Evolutionary conservation across 1,140 invertebrate species (phyloP), one percentile per base, ranked within the genome.

Genomic region (Matsumurasca onukii): DNA sequence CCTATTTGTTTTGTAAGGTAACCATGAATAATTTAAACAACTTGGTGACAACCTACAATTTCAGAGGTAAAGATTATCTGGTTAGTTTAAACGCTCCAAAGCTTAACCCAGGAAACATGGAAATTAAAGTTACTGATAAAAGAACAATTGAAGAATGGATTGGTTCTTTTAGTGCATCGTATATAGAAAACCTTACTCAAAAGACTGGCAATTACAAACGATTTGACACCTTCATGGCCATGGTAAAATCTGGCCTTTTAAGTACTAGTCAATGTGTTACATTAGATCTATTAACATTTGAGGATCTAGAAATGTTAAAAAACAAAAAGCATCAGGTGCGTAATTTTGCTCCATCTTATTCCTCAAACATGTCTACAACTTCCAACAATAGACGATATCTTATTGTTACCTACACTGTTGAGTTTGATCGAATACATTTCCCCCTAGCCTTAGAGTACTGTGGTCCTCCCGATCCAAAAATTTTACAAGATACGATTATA

Each of bases 371-470:
- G 17, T 49, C 66, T 55, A 31, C 70, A 2, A 72, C 73, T 48
- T 66, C 59, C 1, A 77, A 68, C 20, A 80, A 78, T 25, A 74
- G 77, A 70, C 62, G 62, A 17, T 81, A 81, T 71, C 73, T 82
- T 5, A 81, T 82, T 71, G 70, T 82, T 55, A 79, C 79, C 2
- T 82, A 82, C 69, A 77, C 77, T 3, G 80, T 79, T 22, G 79
- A 82, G 73, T 81, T 81, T 74, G 80, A 66, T 67, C 82, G 81
- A 73, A 82, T 83, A 34, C 79, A 83, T 74, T 84, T 84, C 75
- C 82, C 83, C 39, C 73, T 84, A 64, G 79, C 82, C 13, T 52
- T 84, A 70, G 80, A 82, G 65, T 83, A 84, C 69, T 80, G 78
- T 73, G 82, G 81, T 52, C 77, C 78, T 57, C 82, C 83, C 12